Percentiles rank a stretch among this genome's conserved stretches.
phyloP scores from a whole-genome alignment of 2,888 invertebrate genomes.

The Galeopsomyia nigrocyanea region DNA sequence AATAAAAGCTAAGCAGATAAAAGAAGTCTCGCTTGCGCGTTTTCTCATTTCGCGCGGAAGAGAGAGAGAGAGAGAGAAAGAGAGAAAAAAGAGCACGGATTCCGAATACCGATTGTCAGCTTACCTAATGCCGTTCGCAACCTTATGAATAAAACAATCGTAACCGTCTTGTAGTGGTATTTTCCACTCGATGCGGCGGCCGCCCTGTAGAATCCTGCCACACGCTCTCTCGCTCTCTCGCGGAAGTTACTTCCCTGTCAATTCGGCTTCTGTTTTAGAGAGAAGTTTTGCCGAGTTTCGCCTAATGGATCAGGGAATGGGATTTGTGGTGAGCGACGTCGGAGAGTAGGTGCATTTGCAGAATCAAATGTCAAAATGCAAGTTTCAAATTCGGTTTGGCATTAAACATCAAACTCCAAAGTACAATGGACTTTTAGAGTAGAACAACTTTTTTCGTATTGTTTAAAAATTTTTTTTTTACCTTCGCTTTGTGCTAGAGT shows the following conservation, averaged over 20 bases:
- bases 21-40: constrained; percentile 9
- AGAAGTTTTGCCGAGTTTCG: constrained; percentile 11
- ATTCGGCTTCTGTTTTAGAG: constrained; percentile 27
- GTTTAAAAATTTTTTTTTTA: no score
- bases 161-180: constrained; percentile 39
- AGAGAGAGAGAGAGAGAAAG: constrained; percentile 33
- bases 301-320: constrained; percentile 21
- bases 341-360: no score
- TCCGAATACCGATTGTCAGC: constrained; percentile 58
- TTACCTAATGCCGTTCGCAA: constrained; percentile 50
- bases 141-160: constrained; percentile 57
- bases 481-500: no score
- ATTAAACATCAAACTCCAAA: no score
- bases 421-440: no score
- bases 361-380: no score
- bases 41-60: no score
- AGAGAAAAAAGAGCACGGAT: constrained; percentile 49
- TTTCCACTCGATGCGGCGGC: constrained; percentile 10
- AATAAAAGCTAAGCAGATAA: constrained; percentile 53
- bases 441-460: no score
- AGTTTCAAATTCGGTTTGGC: no score
- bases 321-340: background rate
- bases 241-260: constrained; percentile 19
- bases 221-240: background rate
- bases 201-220: background rate